phyloP scores from a whole-genome alignment of 53 echinoderm and acorn worm species.

The Paracentrotus lividus region DNA sequence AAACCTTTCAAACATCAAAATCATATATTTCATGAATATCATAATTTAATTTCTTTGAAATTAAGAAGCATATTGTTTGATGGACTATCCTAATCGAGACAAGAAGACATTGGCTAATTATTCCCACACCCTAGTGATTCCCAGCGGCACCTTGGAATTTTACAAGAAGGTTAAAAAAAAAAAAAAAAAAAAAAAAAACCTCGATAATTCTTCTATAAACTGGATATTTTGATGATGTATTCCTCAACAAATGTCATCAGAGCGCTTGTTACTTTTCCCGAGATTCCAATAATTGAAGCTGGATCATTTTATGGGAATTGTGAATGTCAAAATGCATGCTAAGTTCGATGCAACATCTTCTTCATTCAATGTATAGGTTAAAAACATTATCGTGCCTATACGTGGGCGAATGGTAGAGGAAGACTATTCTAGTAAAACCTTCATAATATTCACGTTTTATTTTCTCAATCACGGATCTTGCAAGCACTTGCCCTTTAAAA shows the following conservation, averaged over 20 bases:
- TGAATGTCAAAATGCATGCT: slow-evolving; percentile 4
- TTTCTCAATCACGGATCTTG: too few species aligned
- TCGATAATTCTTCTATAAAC: neutral
- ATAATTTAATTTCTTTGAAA: too few species aligned
- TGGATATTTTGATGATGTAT: neutral
- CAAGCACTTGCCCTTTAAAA: too few species aligned
- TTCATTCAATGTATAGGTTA: neutral
- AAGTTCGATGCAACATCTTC: neutral
- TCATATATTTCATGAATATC: too few species aligned
- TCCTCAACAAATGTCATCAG: neutral
- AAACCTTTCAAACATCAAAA: too few species aligned
- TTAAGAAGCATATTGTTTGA: too few species aligned
- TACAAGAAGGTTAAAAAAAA: neutral
- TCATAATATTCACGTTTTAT: too few species aligned
- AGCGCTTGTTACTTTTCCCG: slow-evolving; percentile 7
- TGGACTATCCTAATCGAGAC: too few species aligned
- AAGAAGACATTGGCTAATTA: too few species aligned
- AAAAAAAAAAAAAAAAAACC: neutral
- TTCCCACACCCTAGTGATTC: neutral
- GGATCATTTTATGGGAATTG: neutral
- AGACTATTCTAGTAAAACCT: neutral
- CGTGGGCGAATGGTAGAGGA: neutral
- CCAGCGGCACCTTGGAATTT: neutral
- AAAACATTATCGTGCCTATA: neutral
- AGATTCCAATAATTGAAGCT: neutral